These are phyloP conservation scores for Rousettus leschenaultii DNA, from an alignment of 2,113 vertebrate genomes.

Conservation along the genomic window DNA sequence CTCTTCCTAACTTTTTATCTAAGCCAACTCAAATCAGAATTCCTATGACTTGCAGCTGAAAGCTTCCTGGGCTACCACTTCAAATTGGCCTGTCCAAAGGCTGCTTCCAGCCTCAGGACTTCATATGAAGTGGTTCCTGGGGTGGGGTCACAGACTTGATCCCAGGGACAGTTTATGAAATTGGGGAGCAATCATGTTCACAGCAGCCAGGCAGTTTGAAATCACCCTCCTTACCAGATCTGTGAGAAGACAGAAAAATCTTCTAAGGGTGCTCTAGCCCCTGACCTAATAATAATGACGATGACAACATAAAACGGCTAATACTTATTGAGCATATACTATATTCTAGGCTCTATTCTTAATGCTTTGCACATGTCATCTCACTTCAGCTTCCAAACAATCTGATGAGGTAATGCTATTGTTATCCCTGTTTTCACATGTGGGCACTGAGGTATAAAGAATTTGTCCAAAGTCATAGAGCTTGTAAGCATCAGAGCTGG, in stretches of 20 bases:
- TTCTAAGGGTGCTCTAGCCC: not conserved
- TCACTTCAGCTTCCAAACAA: not conserved
- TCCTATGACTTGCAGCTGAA: not conserved
- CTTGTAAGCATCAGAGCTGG: not conserved
- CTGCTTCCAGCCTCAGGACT: not conserved
- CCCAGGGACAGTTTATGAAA: not conserved
- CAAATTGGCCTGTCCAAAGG: not conserved
- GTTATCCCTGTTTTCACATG: not conserved
- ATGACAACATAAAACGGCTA: not conserved
- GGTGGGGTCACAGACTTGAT: not conserved
- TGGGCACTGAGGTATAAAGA: not conserved
- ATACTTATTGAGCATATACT: not conserved
- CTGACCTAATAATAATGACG: not conserved
- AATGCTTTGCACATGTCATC: not conserved
- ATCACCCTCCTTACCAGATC: not conserved
- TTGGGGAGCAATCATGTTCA: accelerated
- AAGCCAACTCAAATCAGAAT: not conserved
- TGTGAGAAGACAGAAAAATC: not conserved
- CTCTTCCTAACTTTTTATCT: not conserved
- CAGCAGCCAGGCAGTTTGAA: not conserved
- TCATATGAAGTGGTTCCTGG: not conserved
- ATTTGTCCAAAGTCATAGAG: not conserved
- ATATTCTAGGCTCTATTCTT: not conserved
- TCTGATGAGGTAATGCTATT: not conserved
- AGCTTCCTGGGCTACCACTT: not conserved